phyloP scores from a whole-genome alignment of 2,113 vertebrate species.

The Rhinopomastus cyanomelas region DNA sequence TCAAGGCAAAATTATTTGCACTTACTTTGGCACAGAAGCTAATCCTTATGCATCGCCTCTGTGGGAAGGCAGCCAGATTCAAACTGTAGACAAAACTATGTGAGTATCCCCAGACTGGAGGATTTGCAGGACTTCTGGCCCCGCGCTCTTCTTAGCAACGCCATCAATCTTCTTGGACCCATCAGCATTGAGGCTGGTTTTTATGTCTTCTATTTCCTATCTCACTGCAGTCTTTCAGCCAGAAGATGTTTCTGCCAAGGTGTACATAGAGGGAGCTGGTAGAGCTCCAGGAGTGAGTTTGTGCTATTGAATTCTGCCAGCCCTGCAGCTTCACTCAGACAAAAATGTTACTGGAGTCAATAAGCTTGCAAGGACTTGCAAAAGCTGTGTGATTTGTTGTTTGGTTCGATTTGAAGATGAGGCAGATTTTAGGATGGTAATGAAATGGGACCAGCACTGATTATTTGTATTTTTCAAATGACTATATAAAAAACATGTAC shows the following conservation, averaged over 20 bases:
- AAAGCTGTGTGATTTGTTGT: background rate
- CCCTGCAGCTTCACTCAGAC: background rate
- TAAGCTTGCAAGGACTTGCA: constrained; percentile 1
- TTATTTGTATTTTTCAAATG: background rate
- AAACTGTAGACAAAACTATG: background rate
- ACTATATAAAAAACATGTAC: background rate
- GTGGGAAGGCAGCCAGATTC: constrained; percentile 31
- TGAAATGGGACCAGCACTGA: background rate
- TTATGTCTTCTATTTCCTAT: background rate
- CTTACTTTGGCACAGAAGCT: constrained; percentile 31
- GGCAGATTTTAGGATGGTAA: background rate
- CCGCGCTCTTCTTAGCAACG: background rate
- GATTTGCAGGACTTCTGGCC: background rate
- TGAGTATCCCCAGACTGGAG: background rate
- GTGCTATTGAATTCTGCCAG: constrained; percentile 30
- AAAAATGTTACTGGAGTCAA: background rate
- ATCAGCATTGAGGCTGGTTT: background rate
- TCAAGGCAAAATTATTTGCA: constrained; percentile 3
- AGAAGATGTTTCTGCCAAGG: constrained; percentile 30
- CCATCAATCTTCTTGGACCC: background rate
- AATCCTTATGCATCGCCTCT: background rate
- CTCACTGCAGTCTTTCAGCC: background rate
- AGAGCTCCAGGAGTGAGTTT: background rate
- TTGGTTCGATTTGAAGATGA: background rate
- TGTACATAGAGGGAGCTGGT: background rate